These are phyloP conservation scores for Gulo gulo DNA, from an alignment of 2,113 vertebrate genomes.

Conservation along the genomic window DNA sequence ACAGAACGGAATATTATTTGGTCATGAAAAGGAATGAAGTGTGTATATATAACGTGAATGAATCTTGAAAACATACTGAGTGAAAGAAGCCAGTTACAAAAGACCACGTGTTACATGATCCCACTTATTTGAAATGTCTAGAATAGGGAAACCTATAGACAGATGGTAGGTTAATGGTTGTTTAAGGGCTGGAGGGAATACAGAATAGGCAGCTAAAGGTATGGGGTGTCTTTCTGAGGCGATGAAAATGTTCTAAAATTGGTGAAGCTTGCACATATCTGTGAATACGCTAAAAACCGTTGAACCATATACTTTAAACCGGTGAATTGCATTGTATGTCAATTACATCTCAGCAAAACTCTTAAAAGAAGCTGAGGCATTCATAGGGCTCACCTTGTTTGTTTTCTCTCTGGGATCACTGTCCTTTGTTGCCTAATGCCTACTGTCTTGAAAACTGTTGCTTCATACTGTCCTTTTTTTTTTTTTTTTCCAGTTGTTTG, in stretches of 20 bases:
- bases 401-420: neutral
- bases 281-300: neutral
- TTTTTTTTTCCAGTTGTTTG: neutral
- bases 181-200: neutral
- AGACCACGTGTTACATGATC: neutral
- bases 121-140: constrained; percentile 3
- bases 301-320: neutral
- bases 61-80: neutral
- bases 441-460: constrained; percentile 9
- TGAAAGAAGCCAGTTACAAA: constrained; percentile 9
- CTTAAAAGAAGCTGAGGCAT: neutral
- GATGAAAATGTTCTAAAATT: neutral
- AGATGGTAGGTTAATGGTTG: neutral
- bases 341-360: neutral
- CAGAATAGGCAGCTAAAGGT: neutral
- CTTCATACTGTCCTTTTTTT: constrained; percentile 5
- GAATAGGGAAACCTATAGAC: neutral
- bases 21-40: neutral
- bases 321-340: neutral
- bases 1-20: neutral
- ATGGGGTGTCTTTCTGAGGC: neutral
- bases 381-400: neutral
- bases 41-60: neutral
- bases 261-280: neutral
- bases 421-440: neutral